Conservation (phyloP, 2,888 invertebrate species). For the Stenchaetothrips biformis region DNA sequence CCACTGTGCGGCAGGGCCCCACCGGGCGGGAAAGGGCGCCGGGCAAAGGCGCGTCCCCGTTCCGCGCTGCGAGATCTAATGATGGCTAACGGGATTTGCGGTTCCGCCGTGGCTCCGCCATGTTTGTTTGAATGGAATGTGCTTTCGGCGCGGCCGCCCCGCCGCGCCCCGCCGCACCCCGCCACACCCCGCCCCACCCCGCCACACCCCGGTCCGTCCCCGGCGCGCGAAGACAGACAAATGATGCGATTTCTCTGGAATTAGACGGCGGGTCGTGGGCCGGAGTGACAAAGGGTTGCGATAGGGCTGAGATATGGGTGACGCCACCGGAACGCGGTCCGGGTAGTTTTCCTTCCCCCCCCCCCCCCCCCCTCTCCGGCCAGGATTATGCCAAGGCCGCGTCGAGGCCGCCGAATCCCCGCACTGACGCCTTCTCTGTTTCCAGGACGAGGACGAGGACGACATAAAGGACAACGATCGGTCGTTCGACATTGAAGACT, state of each 20-base stretch:
- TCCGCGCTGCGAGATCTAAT: no score
- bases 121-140: not conserved
- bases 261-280: not conserved
- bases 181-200: not conserved
- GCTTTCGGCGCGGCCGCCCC: not conserved
- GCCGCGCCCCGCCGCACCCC: not conserved
- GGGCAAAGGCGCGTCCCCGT: no score
- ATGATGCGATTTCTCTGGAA: conserved; percentile 19
- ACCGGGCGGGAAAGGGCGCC: not conserved
- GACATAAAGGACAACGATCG: conserved; percentile 48
- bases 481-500: conserved; percentile 46
- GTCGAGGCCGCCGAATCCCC: not conserved
- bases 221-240: not conserved
- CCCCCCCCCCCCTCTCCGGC: no score
- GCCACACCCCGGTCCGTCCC: not conserved
- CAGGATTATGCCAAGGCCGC: not conserved
- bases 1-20: no score
- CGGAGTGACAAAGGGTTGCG: not conserved
- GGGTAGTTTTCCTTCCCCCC: no score
- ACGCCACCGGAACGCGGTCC: no score
- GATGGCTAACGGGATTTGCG: no score
- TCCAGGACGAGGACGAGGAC: conserved; percentile 68
- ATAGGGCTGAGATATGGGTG: not conserved
- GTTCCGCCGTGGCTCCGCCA: not conserved
- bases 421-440: conserved; percentile 21